These are phyloP conservation scores for Callosobruchus maculatus DNA, from an alignment of 2,888 invertebrate genomes.

Conservation along the genomic window DNA sequence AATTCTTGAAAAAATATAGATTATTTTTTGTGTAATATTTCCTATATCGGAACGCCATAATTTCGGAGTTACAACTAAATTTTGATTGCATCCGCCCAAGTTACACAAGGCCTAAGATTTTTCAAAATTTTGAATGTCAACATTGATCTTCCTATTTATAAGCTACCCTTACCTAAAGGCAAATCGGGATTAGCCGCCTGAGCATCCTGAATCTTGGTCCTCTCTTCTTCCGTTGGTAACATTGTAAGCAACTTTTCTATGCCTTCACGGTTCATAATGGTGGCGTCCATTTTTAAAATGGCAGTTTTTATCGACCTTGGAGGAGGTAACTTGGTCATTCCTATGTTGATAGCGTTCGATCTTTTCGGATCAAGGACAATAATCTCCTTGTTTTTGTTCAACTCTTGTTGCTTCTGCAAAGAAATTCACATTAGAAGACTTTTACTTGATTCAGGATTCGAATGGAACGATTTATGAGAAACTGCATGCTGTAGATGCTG, in stretches of 20 bases:
- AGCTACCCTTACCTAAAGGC: slow-evolving; percentile 53
- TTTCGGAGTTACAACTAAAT: too few relatives aligned
- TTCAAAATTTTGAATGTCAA: too few relatives aligned
- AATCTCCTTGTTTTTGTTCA: slow-evolving; percentile 84
- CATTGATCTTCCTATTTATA: neutral
- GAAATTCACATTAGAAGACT: neutral
- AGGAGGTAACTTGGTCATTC: slow-evolving; percentile 97
- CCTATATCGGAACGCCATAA: too few relatives aligned
- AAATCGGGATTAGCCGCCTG: slow-evolving; percentile 88
- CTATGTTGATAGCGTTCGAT: slow-evolving; percentile 98
- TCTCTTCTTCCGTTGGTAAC: slow-evolving; percentile 94
- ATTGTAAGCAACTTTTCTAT: slow-evolving; percentile 96
- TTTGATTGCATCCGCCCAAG: too few relatives aligned
- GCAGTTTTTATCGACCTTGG: slow-evolving; percentile 98
- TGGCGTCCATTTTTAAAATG: slow-evolving; percentile 97
- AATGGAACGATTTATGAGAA: too few relatives aligned
- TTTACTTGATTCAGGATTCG: too few relatives aligned
- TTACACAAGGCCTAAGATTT: too few relatives aligned
- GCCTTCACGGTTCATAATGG: slow-evolving; percentile 96
- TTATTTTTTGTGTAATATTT: too few relatives aligned
- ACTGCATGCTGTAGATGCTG: too few relatives aligned
- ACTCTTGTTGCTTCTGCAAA: slow-evolving; percentile 73
- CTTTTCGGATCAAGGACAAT: slow-evolving; percentile 95
- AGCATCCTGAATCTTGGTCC: slow-evolving; percentile 93
- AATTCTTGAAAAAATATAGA: too few relatives aligned